Evolutionary conservation across 30 jellyfish, hydroid and myxozoan genomes (phyloP).

Genomic region (Cassiopea xamachana): DNA sequence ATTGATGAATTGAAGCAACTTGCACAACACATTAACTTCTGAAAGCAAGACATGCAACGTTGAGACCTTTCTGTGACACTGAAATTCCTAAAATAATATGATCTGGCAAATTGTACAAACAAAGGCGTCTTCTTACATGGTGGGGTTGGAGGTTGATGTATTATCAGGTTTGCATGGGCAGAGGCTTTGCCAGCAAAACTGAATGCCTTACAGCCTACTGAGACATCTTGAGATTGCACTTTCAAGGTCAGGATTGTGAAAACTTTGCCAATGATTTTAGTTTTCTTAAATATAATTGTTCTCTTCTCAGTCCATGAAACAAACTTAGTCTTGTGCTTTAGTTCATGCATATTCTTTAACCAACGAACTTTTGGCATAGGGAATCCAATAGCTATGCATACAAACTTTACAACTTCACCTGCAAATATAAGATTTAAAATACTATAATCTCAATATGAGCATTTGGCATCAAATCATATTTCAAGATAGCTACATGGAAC

Average conservation of each 20-base stretch:
- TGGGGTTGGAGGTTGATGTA: slow-evolving; percentile 34
- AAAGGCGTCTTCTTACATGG: slow-evolving; percentile 52
- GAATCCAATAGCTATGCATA: slow-evolving; percentile 68
- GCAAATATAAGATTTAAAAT: not conserved
- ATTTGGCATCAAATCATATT: too few relatives aligned
- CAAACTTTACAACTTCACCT: slow-evolving; percentile 50
- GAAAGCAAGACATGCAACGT: not conserved
- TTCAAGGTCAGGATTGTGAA: slow-evolving; percentile 46
- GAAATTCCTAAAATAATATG: not conserved
- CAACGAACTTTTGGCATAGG: slow-evolving; percentile 64
- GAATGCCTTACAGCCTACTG: slow-evolving; percentile 43
- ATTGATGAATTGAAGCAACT: too few relatives aligned
- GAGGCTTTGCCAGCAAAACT: slow-evolving; percentile 50
- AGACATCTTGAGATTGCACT: not conserved
- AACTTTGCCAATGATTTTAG: slow-evolving; percentile 37
- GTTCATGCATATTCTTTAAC: slow-evolving; percentile 49
- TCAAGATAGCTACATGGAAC: too few relatives aligned
- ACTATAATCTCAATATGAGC: too few relatives aligned
- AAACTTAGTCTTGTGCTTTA: not conserved
- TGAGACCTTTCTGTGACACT: too few relatives aligned
- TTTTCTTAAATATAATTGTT: slow-evolving; percentile 14
- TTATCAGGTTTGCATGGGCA: slow-evolving; percentile 11
- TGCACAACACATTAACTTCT: not conserved
- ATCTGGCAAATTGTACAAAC: not conserved
- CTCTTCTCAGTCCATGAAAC: slow-evolving; percentile 34